Conservation (phyloP, 2,797 vertebrate species). For the Sebastes steindachneri region DNA sequence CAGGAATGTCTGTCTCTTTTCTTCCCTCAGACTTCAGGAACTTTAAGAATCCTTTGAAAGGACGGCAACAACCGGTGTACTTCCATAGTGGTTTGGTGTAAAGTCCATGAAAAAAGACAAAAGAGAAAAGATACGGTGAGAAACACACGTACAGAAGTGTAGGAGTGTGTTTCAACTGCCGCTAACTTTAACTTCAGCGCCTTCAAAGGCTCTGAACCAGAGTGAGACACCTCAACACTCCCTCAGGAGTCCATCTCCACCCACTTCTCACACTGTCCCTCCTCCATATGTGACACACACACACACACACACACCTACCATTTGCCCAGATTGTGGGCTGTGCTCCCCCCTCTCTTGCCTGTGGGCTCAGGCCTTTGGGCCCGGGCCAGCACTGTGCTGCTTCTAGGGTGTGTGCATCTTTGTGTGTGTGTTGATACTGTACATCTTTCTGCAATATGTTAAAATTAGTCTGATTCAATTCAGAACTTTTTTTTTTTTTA, state of each 20-base stretch:
- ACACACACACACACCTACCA: constrained; percentile 46
- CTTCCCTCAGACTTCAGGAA: constrained; percentile 47
- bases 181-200: constrained; percentile 50
- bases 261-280: constrained; percentile 71
- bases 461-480: not conserved
- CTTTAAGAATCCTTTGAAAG: constrained; percentile 53
- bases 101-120: not conserved
- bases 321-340: constrained; percentile 73
- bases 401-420: not conserved
- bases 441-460: not conserved
- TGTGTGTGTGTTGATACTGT: not conserved
- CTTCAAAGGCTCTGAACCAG: constrained; percentile 64
- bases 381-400: constrained; percentile 57
- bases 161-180: constrained; percentile 13
- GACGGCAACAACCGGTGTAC: not conserved
- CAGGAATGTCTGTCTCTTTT: constrained; percentile 42
- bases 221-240: constrained; percentile 76
- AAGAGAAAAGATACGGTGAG: not conserved
- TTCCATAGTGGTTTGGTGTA: constrained; percentile 57
- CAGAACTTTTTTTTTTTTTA: not conserved
- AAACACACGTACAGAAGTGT: not conserved
- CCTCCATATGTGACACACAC: constrained; percentile 48
- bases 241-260: constrained; percentile 73
- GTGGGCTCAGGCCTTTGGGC: constrained; percentile 62
- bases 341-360: constrained; percentile 37